These are phyloP conservation scores for Melanotaenia pygmaea DNA, from an alignment of 2,797 vertebrate species.

Conservation along the genomic window DNA sequence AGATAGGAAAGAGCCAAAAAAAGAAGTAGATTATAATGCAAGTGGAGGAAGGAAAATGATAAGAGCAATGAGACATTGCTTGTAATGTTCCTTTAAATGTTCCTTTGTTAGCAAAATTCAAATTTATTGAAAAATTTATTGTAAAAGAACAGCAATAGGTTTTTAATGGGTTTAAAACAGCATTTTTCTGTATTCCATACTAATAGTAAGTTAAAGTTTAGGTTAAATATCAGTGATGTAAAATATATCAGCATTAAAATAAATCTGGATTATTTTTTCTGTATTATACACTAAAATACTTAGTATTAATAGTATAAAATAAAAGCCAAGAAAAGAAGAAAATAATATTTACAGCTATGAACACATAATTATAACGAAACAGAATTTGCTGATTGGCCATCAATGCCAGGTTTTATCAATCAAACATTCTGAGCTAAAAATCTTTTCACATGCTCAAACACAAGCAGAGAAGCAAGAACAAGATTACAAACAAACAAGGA, in stretches of 20 bases:
- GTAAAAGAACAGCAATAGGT: not conserved
- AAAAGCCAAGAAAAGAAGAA: not conserved
- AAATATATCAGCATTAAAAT: too few species aligned
- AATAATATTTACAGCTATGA: not conserved
- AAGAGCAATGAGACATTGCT: not conserved
- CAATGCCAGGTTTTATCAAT: not conserved
- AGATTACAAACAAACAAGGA: conserved; percentile 38
- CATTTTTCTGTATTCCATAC: too few species aligned
- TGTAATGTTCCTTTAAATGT: not conserved
- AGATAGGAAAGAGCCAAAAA: conserved; percentile 4
- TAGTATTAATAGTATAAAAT: too few species aligned
- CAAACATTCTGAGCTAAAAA: not conserved
- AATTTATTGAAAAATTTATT: not conserved
- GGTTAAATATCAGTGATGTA: too few species aligned
- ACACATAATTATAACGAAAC: not conserved
- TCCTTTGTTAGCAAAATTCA: not conserved
- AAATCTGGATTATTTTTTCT: too few species aligned
- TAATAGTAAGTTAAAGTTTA: too few species aligned
- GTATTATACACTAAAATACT: too few species aligned
- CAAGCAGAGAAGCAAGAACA: conserved; percentile 14
- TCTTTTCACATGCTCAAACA: conserved; percentile 5
- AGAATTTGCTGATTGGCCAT: not conserved
- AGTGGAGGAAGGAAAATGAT: not conserved
- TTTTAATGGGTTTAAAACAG: too few species aligned
- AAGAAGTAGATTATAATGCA: not conserved